These are phyloP conservation scores for Toxotes chatareus DNA, from an alignment of 2,113 vertebrate genomes.

Conservation along the genomic window DNA sequence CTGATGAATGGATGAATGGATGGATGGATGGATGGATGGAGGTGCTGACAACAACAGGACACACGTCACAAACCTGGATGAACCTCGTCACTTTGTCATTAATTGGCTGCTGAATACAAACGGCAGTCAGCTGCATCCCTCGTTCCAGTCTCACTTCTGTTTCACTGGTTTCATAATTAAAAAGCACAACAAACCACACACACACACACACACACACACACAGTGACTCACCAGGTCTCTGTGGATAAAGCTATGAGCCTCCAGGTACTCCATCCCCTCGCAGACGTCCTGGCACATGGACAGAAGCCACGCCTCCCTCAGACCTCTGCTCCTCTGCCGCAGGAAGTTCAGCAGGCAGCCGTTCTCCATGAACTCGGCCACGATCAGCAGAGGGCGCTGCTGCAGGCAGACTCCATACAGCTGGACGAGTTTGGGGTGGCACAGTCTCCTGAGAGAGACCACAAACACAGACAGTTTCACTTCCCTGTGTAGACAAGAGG, in stretches of 20 bases:
- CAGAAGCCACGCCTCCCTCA: constrained; percentile 71
- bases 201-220: neutral
- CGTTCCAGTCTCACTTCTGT: neutral
- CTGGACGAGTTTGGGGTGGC: constrained; percentile 89
- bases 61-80: too few relatives aligned
- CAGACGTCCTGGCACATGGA: constrained; percentile 88
- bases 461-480: constrained; percentile 15
- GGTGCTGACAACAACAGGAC: too few relatives aligned
- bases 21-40: too few relatives aligned
- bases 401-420: constrained; percentile 89
- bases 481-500: neutral
- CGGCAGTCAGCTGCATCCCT: neutral
- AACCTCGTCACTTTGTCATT: too few relatives aligned
- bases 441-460: constrained; percentile 84
- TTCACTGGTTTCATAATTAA: neutral
- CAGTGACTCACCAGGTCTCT: constrained; percentile 86
- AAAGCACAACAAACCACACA: neutral
- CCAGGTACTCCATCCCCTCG: constrained; percentile 91
- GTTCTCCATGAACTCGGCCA: constrained; percentile 91
- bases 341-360: constrained; percentile 89
- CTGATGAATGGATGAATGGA: too few relatives aligned
- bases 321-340: constrained; percentile 66
- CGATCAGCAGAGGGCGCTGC: constrained; percentile 86
- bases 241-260: constrained; percentile 87
- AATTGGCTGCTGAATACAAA: neutral